Conservation (phyloP, 1,140 invertebrate genomes). For the Brachionus paranguensis region DNA sequence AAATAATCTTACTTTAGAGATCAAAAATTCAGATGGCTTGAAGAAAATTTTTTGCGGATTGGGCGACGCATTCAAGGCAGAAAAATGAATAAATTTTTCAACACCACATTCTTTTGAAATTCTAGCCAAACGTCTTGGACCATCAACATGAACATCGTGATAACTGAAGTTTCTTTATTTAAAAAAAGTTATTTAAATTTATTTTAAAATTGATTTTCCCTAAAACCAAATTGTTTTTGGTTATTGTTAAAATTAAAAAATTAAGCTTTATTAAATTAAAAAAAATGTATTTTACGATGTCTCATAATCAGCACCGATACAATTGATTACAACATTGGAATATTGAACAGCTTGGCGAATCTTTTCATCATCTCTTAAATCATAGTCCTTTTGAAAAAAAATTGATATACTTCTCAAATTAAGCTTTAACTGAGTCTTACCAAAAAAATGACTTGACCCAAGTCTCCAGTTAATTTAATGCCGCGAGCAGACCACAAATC, state of each 20-base stretch:
- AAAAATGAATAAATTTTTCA: slow-evolving; percentile 57
- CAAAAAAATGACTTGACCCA: slow-evolving; percentile 83
- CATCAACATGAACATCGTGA: slow-evolving; percentile 51
- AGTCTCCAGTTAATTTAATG: slow-evolving; percentile 79
- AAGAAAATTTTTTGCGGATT: slow-evolving; percentile 47
- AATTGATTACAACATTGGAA: slow-evolving; percentile 94
- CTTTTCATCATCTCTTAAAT: slow-evolving; percentile 78
- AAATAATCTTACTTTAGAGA: slow-evolving; percentile 48
- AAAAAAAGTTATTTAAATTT: too few relatives aligned
- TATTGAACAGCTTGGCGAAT: slow-evolving; percentile 80
- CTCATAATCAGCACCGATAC: slow-evolving; percentile 82
- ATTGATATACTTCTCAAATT: slow-evolving; percentile 45
- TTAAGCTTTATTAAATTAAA: slow-evolving; percentile 14
- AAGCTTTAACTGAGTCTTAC: slow-evolving; percentile 45
- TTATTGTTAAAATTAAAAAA: background rate
- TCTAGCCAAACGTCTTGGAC: slow-evolving; percentile 53
- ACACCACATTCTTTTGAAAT: slow-evolving; percentile 57
- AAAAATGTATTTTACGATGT: slow-evolving; percentile 61
- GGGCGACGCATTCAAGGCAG: slow-evolving; percentile 54
- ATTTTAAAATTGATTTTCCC: too few relatives aligned
- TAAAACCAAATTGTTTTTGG: background rate
- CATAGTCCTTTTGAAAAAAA: slow-evolving; percentile 64
- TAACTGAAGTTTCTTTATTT: slow-evolving; percentile 48
- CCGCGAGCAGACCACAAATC: slow-evolving; percentile 71
- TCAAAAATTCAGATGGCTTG: slow-evolving; percentile 48